These are phyloP conservation scores for Dryobota labecula DNA, from an alignment of 2,888 invertebrate genomes.

Conservation along the genomic window DNA sequence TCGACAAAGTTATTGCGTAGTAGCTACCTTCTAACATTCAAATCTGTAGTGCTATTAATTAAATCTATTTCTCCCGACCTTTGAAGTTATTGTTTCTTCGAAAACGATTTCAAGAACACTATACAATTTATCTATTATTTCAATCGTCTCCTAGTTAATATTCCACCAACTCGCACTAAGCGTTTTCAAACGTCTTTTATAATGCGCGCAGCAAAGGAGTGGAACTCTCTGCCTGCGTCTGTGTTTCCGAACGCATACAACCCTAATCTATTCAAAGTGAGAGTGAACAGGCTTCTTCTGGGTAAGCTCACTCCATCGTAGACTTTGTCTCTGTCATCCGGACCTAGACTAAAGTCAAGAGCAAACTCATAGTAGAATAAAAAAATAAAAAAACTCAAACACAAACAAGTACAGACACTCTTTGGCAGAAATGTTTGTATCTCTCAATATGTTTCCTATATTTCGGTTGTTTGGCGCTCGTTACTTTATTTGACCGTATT, in stretches of 20 bases:
- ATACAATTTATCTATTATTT: conserved; percentile 23
- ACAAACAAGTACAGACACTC: conserved; percentile 1
- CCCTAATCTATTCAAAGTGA: too few relatives aligned
- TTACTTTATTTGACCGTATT: neutral
- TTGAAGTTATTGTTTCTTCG: conserved; percentile 3
- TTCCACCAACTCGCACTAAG: too few relatives aligned
- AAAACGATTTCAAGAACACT: conserved; percentile 19
- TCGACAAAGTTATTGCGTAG: neutral
- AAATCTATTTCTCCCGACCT: neutral
- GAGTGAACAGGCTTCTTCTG: too few relatives aligned
- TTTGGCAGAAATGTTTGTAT: conserved; percentile 2
- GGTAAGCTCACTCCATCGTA: too few relatives aligned
- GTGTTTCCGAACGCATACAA: too few relatives aligned
- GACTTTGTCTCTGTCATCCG: too few relatives aligned
- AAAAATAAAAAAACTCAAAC: too few relatives aligned
- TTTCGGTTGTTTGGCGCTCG: conserved; percentile 12
- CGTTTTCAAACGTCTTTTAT: too few relatives aligned
- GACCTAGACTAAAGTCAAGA: too few relatives aligned
- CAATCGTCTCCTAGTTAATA: conserved; percentile 6
- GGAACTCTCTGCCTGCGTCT: too few relatives aligned
- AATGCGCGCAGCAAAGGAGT: too few relatives aligned
- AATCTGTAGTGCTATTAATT: neutral
- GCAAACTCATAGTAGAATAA: too few relatives aligned
- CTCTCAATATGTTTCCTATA: neutral
- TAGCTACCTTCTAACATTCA: neutral